Base-by-base conservation (phyloP, 2,797 vertebrate species). In the Acanthornis magna region DNA sequence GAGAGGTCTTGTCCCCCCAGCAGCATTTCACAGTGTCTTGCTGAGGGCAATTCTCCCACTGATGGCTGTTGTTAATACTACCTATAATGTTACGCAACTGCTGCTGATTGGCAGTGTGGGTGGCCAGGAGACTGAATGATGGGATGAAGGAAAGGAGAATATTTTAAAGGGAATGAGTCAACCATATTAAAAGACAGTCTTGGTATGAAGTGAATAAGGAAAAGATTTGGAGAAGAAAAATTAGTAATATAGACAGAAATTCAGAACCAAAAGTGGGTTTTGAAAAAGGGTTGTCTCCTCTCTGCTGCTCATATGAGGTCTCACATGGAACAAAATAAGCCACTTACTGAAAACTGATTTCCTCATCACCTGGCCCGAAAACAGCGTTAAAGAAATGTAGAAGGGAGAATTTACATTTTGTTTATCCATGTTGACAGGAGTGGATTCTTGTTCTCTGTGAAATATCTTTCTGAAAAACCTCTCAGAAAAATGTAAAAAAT, bases 81-180 rank as follows among this genome's bases (percentile, higher is more conserved):
- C 53, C 62, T 75, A 1, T 34, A 36, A 57, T 17, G 66, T 88
- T 73, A 77, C 4, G 2, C 45, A 72, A 65, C 32, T 72, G 55
- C 65, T 74, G 30, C 60, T 86, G 81, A 88, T 80, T 81, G 62
- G 23, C 73, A 61, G 50, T 14, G 83, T 91, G 93, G 77, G 88
- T 91, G 88, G 76, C 77, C 86, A 30, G 38, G 65, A 88, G 51
- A 72, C 47, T 3, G 1, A 57, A 22, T 12, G 86, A 67, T 77
- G 89, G 78, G 36, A 48, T 42, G 57, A 55, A 91, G 60, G 62
- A 20, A 61, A 73, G 53, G 65, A 62, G 71, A 85, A n/a, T 51
- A 26, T 72, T 93, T 93, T 66, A 62, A 65, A 55, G 29, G 17
- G 81, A 75, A 21, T 76, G 71, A 93, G 50, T 89, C 81, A 79